These are phyloP conservation scores for Stigmatopora argus DNA, from an alignment of 2,113 vertebrate genomes.

Conservation along the genomic window DNA sequence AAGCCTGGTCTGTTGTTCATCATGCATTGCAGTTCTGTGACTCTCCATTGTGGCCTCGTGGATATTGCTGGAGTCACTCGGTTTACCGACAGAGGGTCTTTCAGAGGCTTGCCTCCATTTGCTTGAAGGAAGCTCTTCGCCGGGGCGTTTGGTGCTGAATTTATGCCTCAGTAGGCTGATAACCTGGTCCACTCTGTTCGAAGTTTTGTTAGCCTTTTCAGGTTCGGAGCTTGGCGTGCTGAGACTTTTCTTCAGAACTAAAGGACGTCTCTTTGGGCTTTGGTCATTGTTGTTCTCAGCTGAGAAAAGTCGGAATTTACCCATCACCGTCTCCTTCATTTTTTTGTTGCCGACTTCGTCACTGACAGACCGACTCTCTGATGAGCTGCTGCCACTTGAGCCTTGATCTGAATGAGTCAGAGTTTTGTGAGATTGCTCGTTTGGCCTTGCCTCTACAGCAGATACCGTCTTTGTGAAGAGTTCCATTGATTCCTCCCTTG, in stretches of 20 bases:
- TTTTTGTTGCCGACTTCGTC: slow-evolving; percentile 17
- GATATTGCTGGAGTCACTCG: slow-evolving; percentile 28
- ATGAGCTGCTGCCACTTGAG: slow-evolving; percentile 33
- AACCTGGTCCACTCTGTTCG: slow-evolving; percentile 62
- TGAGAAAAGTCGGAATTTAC: slow-evolving; percentile 47
- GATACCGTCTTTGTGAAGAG: background rate
- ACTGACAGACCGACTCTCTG: slow-evolving; percentile 22
- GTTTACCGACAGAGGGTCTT: slow-evolving; percentile 34
- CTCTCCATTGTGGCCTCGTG: slow-evolving; percentile 23
- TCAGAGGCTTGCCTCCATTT: slow-evolving; percentile 43
- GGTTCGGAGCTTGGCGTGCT: slow-evolving; percentile 40
- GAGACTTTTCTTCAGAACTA: slow-evolving; percentile 53
- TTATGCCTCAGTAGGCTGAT: slow-evolving; percentile 59
- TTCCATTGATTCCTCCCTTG: slow-evolving; percentile 24
- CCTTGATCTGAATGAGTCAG: slow-evolving; percentile 32
- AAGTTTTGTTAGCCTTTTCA: slow-evolving; percentile 33
- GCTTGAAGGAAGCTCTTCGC: slow-evolving; percentile 48
- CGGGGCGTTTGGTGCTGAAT: slow-evolving; percentile 50
- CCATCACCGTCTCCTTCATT: slow-evolving; percentile 28
- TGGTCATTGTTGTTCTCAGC: slow-evolving; percentile 44
- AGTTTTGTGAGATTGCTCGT: slow-evolving; percentile 22
- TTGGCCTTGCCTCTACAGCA: slow-evolving; percentile 24
- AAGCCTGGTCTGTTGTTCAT: background rate
- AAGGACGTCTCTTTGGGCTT: slow-evolving; percentile 52
- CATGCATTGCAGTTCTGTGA: slow-evolving; percentile 16